Base-by-base conservation (phyloP, 2,113 vertebrate genomes). In the Corynorhinus townsendii region DNA sequence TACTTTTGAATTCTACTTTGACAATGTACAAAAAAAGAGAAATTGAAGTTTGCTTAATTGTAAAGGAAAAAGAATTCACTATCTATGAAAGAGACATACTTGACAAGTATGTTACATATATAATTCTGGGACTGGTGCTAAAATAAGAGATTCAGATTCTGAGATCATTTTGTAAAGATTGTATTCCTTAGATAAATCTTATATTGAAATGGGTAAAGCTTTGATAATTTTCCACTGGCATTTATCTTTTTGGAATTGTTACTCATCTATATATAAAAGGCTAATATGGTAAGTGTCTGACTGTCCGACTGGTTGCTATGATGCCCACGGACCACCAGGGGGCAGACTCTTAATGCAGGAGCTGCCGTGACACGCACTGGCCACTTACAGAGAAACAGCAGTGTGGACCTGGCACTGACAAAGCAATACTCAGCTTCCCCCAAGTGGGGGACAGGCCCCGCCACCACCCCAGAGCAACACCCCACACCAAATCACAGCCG, bases 211-310 rank as follows among this genome's bases (percentile, higher is more conserved):
- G 40, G 38, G 30, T 86, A 81, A 92, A 86, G 5, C 35, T 76
- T 77, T 92, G 68, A 20, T 95, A 56, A 54, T 76, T 80, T 95
- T 69, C 24, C 43, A 71, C 20, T 76, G 47, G n/a, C 11, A 62
- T 84, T 79, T 91, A 84, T 95, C n/a, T 92, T 26, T 89, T 91
- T 91, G 40, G 89, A 91, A 68, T 73, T 84, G 10, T 83, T 95
- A 28, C 22, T 69, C 30, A 38, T 49, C 47, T 40, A 40, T 4
- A 40, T 40, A 40, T 40, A 40, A 40, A 40, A 40, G 38, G 38
- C 38, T 40, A 43, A 43, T 43, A 43, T 43, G 43, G 7, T 49
- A 49, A 49, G 49, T 49, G 4, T 49, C 49, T 49, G 49, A 49
- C 49, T 49, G 49, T 49, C 49, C 49, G 4, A 49, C 49, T 49